phyloP scores from a whole-genome alignment of 2,888 invertebrate genomes.

The Acanthopleura granulata region DNA sequence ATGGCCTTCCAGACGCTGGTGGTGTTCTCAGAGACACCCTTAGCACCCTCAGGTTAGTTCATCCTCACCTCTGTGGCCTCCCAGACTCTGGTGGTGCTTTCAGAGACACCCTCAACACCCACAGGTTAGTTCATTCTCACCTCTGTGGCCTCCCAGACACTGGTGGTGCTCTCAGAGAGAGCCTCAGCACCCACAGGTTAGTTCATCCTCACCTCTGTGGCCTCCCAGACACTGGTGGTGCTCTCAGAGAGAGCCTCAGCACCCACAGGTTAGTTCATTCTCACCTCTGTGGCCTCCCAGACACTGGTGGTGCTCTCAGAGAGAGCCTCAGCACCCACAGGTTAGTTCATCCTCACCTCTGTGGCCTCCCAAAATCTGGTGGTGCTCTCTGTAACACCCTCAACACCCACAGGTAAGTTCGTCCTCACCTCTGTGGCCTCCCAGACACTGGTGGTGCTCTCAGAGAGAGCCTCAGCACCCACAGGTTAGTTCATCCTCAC shows the following conservation, averaged over 20 bases:
- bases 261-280: neutral
- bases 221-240: conserved; percentile 91
- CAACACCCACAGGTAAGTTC: conserved; percentile 77
- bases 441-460: conserved; percentile 93
- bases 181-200: conserved; percentile 53
- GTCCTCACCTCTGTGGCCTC: conserved; percentile 91
- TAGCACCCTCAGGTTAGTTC: conserved; percentile 73
- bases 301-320: conserved; percentile 94
- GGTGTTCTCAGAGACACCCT: conserved; percentile 86
- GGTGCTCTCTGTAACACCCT: conserved; percentile 85
- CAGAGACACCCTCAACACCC: conserved; percentile 76
- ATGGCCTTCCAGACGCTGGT: conserved; percentile 92
- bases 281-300: conserved; percentile 81
- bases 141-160: conserved; percentile 85
- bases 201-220: conserved; percentile 72
- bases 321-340: conserved; percentile 69
- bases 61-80: conserved; percentile 91
- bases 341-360: neutral
- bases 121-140: neutral
- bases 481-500: conserved; percentile 89
- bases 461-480: conserved; percentile 74
- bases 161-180: conserved; percentile 92
- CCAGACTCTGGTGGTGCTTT: conserved; percentile 93
- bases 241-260: conserved; percentile 82
- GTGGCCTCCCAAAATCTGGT: conserved; percentile 92